Percentiles rank a stretch among this genome's conserved stretches.
Evolutionary conservation across 2,113 vertebrate genomes (phyloP).

Genomic region (Brachyhypopomus gauderio): DNA sequence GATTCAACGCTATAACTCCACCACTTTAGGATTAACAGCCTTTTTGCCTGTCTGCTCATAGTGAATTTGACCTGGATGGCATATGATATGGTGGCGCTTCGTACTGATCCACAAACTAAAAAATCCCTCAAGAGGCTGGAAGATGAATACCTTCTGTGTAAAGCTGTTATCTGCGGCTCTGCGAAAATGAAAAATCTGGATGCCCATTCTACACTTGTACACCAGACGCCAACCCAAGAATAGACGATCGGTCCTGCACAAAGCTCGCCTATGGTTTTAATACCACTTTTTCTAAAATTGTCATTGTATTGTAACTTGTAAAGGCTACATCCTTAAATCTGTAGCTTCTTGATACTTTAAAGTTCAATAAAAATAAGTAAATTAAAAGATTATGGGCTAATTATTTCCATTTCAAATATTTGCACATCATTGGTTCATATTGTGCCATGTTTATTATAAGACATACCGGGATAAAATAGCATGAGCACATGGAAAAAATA

Average conservation of each 20-base stretch:
- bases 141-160: slow-evolving; percentile 74
- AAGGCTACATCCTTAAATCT: too few relatives aligned
- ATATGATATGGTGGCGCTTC: slow-evolving; percentile 79
- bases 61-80: slow-evolving; percentile 82
- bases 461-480: too few relatives aligned
- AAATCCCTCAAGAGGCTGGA: slow-evolving; percentile 71
- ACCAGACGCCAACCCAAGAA: not conserved
- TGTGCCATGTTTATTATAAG: not conserved
- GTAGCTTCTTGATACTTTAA: not conserved
- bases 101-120: slow-evolving; percentile 74
- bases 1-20: too few relatives aligned
- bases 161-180: slow-evolving; percentile 65
- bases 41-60: slow-evolving; percentile 59
- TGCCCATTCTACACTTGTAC: not conserved
- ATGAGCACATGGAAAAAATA: too few relatives aligned
- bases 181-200: not conserved
- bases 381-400: not conserved
- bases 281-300: not conserved
- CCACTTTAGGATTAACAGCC: not conserved
- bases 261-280: not conserved
- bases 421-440: not conserved
- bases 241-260: slow-evolving; percentile 13
- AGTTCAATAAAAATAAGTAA: slow-evolving; percentile 22
- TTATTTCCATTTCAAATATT: not conserved
- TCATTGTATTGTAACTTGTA: too few relatives aligned